Evolutionary conservation across 2,113 vertebrate species (phyloP).

Genomic region (Percina caprodes): DNA sequence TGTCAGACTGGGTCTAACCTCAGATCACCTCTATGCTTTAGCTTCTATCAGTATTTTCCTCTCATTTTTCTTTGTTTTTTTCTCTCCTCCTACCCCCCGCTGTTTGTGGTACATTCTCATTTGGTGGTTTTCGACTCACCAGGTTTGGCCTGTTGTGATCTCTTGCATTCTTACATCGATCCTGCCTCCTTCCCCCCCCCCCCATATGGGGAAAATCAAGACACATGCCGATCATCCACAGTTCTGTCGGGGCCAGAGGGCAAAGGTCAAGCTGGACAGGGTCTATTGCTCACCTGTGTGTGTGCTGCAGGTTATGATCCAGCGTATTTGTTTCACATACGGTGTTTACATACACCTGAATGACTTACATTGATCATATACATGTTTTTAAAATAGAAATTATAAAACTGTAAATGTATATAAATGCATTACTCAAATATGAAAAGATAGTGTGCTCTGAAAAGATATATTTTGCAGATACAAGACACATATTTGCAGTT

Average conservation of each 20-base stretch:
- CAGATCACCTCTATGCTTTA: slow-evolving; percentile 28
- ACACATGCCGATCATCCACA: slow-evolving; percentile 48
- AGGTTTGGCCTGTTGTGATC: slow-evolving; percentile 67
- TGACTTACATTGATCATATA: not conserved
- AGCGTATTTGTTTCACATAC: not conserved
- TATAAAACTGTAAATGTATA: too few species aligned
- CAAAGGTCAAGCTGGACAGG: slow-evolving; percentile 39
- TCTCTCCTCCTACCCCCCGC: slow-evolving; percentile 43
- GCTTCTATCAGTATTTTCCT: slow-evolving; percentile 47
- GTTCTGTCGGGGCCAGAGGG: slow-evolving; percentile 43
- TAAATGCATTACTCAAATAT: not conserved
- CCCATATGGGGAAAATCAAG: slow-evolving; percentile 34
- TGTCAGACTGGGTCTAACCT: slow-evolving; percentile 51
- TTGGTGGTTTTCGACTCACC: slow-evolving; percentile 55
- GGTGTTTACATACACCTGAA: too few species aligned
- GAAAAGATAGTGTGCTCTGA: not conserved
- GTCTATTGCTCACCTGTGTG: slow-evolving; percentile 21
- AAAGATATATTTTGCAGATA: too few species aligned
- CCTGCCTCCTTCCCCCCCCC: slow-evolving; percentile 3
- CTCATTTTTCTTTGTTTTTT: slow-evolving; percentile 18
- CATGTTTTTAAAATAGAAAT: not conserved
- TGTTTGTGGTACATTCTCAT: slow-evolving; percentile 66
- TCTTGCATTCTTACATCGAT: slow-evolving; percentile 51
- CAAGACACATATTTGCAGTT: not conserved
- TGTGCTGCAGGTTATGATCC: not conserved